These are phyloP conservation scores for Pollicipes pollicipes DNA, from an alignment of 1,140 invertebrate genomes.

Conservation along the genomic window DNA sequence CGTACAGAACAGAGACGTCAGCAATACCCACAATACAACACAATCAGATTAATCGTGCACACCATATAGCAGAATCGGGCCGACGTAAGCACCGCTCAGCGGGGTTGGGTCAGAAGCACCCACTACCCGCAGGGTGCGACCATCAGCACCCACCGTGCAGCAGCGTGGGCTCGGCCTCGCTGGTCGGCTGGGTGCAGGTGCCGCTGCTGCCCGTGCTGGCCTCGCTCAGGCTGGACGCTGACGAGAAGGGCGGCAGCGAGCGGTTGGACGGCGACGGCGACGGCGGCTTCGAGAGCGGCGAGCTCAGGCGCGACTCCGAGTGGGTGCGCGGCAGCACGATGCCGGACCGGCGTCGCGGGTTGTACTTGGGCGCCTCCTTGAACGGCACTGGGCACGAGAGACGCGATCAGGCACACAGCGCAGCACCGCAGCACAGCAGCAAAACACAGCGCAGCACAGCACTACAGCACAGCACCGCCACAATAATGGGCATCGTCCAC, in stretches of 20 bases:
- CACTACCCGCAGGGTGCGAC: too few species aligned
- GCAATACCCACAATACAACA: too few species aligned
- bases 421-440: too few species aligned
- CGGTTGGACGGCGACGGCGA: conserved; percentile 70
- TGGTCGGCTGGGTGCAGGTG: conserved; percentile 34
- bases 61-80: too few species aligned
- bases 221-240: conserved; percentile 65
- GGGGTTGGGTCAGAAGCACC: too few species aligned
- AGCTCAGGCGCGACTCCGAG: conserved; percentile 28
- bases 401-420: too few species aligned
- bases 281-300: conserved; percentile 35
- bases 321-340: conserved; percentile 22
- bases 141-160: conserved; percentile 26
- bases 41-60: too few species aligned
- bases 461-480: neutral
- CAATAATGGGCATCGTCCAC: conserved; percentile 5
- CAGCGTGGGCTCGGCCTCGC: conserved; percentile 24
- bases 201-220: conserved; percentile 43
- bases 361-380: conserved; percentile 84
- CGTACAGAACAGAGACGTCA: too few species aligned
- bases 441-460: too few species aligned
- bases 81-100: too few species aligned
- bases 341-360: conserved; percentile 60
- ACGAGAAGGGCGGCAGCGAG: conserved; percentile 61
- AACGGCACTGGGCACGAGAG: conserved; percentile 83